phyloP scores from a whole-genome alignment of 2,113 vertebrate species.

The Miniopterus natalensis region DNA sequence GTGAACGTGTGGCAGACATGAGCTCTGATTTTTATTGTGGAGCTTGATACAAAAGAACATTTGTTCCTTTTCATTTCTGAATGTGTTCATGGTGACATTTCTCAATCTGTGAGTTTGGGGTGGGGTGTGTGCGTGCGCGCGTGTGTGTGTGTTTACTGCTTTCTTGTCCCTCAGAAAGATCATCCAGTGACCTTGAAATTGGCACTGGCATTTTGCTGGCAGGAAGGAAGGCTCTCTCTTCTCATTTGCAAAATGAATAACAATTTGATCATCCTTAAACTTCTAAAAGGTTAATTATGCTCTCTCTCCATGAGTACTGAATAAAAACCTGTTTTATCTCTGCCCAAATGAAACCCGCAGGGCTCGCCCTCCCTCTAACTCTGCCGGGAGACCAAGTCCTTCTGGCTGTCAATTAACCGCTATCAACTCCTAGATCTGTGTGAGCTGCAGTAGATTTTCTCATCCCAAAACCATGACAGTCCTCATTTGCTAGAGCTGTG shows the following conservation, averaged over 20 bases:
- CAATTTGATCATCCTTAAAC: conserved; percentile 91
- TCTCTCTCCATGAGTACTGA: conserved; percentile 87
- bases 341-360: conserved; percentile 88
- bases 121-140: background rate
- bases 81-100: conserved; percentile 79
- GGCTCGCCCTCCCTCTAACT: conserved; percentile 85
- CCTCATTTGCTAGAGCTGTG: conserved; percentile 86
- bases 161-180: conserved; percentile 82
- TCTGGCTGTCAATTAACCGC: conserved; percentile 89
- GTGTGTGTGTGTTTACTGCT: conserved; percentile 47
- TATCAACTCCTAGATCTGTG: conserved; percentile 87
- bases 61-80: conserved; percentile 78
- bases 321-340: conserved; percentile 90
- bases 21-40: conserved; percentile 59
- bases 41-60: conserved; percentile 72
- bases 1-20: conserved; percentile 58
- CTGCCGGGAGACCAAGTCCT: conserved; percentile 84
- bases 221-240: conserved; percentile 86
- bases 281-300: conserved; percentile 91
- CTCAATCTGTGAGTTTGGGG: conserved; percentile 59
- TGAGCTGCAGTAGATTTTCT: conserved; percentile 86
- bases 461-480: conserved; percentile 86
- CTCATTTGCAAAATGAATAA: conserved; percentile 92
- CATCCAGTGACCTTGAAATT: conserved; percentile 89
- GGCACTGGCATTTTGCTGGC: conserved; percentile 86